These are phyloP conservation scores for Cataglyphis livida DNA, from an alignment of 2,888 invertebrate genomes.

Conservation along the genomic window DNA sequence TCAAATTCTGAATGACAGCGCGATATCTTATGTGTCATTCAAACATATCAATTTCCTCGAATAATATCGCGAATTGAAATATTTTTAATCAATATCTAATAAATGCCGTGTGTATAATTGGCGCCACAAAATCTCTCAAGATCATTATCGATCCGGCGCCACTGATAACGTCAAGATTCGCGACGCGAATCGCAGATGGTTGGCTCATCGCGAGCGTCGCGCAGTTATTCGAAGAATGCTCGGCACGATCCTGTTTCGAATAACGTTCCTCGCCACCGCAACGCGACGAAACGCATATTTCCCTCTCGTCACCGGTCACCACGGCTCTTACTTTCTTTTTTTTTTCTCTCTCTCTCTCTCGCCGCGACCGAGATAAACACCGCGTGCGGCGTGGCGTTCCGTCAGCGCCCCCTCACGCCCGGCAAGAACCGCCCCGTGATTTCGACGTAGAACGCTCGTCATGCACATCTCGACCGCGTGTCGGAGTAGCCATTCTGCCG, in stretches of 20 bases:
- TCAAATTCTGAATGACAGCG: neutral
- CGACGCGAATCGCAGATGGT: slow-evolving; percentile 11
- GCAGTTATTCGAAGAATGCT: neutral
- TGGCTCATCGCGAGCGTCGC: neutral
- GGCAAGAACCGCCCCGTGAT: slow-evolving; percentile 72
- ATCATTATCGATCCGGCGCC: slow-evolving; percentile 17
- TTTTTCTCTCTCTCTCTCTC: slow-evolving; percentile 49
- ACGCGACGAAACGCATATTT: slow-evolving; percentile 62
- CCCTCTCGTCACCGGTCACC: slow-evolving; percentile 7
- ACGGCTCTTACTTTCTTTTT: slow-evolving; percentile 32
- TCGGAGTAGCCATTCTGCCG: slow-evolving; percentile 61
- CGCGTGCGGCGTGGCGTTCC: slow-evolving; percentile 63
- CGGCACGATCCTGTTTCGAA: neutral
- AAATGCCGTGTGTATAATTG: neutral
- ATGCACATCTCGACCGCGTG: slow-evolving; percentile 56
- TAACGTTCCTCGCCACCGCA: neutral
- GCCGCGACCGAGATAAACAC: slow-evolving; percentile 74
- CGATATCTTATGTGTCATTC: neutral
- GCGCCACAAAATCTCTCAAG: neutral
- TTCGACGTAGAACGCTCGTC: slow-evolving; percentile 52
- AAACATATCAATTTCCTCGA: slow-evolving; percentile 6
- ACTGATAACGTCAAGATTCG: neutral
- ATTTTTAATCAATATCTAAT: neutral
- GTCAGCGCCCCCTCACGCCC: slow-evolving; percentile 75
- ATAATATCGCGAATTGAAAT: neutral